Conservation (phyloP, 2,888 invertebrate genomes). For the Cosmorhoe ocellata region DNA sequence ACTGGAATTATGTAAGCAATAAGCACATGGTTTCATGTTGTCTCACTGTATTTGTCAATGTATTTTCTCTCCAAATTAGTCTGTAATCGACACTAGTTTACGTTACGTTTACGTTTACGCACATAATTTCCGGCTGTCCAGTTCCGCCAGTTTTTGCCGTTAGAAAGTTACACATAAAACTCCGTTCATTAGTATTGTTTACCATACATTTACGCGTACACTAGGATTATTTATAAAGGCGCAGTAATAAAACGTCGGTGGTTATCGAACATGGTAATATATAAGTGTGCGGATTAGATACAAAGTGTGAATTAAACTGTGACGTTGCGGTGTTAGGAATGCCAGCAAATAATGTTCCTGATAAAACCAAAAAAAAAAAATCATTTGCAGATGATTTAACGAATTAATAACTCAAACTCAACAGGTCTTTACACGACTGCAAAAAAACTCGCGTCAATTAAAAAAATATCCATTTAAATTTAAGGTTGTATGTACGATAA, state of each 20-base stretch:
- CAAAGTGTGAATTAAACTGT: conserved; percentile 12
- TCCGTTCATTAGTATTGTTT: conserved; percentile 35
- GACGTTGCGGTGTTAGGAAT: conserved; percentile 36
- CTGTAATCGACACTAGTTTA: conserved; percentile 23
- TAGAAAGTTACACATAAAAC: conserved; percentile 48
- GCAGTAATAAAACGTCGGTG: conserved; percentile 33
- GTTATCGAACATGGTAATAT: conserved; percentile 29
- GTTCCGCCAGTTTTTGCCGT: conserved; percentile 46
- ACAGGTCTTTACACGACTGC: too few relatives aligned
- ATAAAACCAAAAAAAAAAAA: too few relatives aligned
- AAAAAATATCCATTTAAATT: too few relatives aligned
- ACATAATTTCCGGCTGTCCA: conserved; percentile 41
- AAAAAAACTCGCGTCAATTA: too few relatives aligned
- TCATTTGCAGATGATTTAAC: too few relatives aligned
- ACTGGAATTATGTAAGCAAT: too few relatives aligned
- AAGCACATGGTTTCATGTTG: neutral
- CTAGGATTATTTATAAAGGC: conserved; percentile 23
- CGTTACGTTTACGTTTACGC: conserved; percentile 30
- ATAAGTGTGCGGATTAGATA: conserved; percentile 13
- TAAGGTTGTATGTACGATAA: too few relatives aligned
- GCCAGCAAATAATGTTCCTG: neutral
- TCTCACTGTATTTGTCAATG: conserved; percentile 9
- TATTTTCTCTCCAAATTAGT: conserved; percentile 22
- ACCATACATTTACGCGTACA: conserved; percentile 38
- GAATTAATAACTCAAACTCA: too few relatives aligned